Evolutionary conservation across 2,797 vertebrate genomes (phyloP), one percentile per base, ranked within the genome.

Genomic region (Ptychadena robeensis): DNA sequence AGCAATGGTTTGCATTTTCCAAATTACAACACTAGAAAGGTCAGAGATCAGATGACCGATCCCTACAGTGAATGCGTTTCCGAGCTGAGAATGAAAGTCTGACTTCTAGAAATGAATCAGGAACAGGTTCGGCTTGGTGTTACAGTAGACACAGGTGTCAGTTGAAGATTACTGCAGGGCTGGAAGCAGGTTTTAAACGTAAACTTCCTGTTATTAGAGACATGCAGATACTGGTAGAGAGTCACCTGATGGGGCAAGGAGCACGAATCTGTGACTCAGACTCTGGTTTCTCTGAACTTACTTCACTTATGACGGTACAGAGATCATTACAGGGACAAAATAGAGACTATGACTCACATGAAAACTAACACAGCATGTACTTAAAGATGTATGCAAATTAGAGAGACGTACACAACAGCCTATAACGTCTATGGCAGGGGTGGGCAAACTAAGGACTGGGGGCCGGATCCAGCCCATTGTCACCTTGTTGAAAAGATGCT

Each of bases 91-190:
- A 53, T 1, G 22, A n/a, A 22, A 7, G 18, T 6, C 44, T 22
- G 44, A 6, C 44, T 53, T 53, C 5, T 53, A 53, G 3, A 22
- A 53, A n/a, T 53, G 38, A 12, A 25, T 1, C 9, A 61, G 7
- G 7, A 61, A 61, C 59, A 61, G 59, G 59, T 61, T 61, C 59
- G 27, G 9, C 59, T 61, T 61, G 27, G 25, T 27, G 10, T 61
- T 28, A 12, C 11, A 25, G 3, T 2, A 53, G 44, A 18, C 18
- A 22, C 35, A 14, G 35, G 73, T 66, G 63, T 66, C 74, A 63
- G 61, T 34, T 74, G 12, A 61, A 61, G 63, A 63, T 77, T 77
- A 32, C 40, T 77, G 27, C 61, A 65, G 25, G 44, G 74, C 61
- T 77, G 74, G 37, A 77, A 64, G 11, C 3, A 2, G 28, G 57